A percentile compares a stretch with the other conserved stretches of the same genome.
Conservation (phyloP, 2,797 vertebrate genomes). For the Lagodon rhomboides region DNA sequence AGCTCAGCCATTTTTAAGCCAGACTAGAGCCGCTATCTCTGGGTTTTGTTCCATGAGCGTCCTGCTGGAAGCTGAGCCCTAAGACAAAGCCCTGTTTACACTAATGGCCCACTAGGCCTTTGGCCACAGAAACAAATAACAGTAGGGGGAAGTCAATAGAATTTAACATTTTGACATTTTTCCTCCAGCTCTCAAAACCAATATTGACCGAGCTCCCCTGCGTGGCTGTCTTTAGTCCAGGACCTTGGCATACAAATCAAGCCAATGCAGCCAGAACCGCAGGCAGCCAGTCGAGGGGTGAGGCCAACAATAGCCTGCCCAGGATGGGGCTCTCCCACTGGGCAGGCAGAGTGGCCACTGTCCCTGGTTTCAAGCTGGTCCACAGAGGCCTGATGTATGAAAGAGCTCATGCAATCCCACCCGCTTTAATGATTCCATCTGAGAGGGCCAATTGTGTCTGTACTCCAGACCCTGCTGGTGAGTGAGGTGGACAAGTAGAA, state of each 20-base stretch:
- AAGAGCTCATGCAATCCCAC: constrained; percentile 81
- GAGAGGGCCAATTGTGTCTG: constrained; percentile 82
- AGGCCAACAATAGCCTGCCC: constrained; percentile 85
- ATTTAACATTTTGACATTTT: constrained; percentile 90
- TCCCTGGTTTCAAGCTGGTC: constrained; percentile 86
- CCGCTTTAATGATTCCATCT: constrained; percentile 82
- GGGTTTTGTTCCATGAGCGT: constrained; percentile 81
- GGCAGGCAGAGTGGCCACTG: constrained; percentile 84
- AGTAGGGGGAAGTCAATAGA: constrained; percentile 84
- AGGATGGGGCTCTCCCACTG: constrained; percentile 85
- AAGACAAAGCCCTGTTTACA: constrained; percentile 92
- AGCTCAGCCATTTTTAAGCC: constrained; percentile 78
- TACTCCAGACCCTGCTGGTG: constrained; percentile 83
- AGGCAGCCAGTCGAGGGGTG: constrained; percentile 86
- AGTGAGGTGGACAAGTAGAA: constrained; percentile 83
- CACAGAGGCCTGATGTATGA: constrained; percentile 78
- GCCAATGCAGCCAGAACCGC: constrained; percentile 84
- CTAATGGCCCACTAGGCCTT: constrained; percentile 87
- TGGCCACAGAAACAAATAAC: constrained; percentile 88
- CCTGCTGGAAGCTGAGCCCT: constrained; percentile 83
- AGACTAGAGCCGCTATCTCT: constrained; percentile 82
- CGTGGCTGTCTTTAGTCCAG: constrained; percentile 85
- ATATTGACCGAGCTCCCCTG: constrained; percentile 89
- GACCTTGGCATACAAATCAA: constrained; percentile 87
- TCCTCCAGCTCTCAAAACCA: constrained; percentile 89